A percentile compares a stretch with the other conserved stretches of the same genome.
Evolutionary conservation across 2,797 vertebrate species (phyloP).

Genomic region (Cuniculus paca): DNA sequence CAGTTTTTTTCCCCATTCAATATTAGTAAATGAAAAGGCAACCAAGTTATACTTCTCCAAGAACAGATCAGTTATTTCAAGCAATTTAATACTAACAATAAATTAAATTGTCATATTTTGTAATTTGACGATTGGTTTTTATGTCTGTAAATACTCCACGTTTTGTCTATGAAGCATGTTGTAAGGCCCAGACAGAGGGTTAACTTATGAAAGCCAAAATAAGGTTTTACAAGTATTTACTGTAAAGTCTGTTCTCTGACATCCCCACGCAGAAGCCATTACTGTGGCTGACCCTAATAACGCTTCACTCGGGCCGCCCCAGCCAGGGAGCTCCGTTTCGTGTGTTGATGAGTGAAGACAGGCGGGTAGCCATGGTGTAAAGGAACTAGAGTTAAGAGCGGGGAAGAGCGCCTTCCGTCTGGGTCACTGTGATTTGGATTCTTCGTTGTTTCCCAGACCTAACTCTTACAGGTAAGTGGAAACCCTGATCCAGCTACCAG

Average conservation of each 20-base stretch:
- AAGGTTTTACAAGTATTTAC: neutral
- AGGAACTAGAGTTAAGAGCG: neutral
- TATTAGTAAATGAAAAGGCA: neutral
- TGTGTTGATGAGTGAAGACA: neutral
- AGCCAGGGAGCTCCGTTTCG: neutral
- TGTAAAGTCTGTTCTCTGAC: neutral
- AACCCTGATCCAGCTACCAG: neutral
- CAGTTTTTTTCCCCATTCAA: neutral
- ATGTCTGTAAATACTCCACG: neutral
- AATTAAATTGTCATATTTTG: neutral
- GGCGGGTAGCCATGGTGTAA: neutral
- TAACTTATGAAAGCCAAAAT: neutral
- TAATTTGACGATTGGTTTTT: neutral
- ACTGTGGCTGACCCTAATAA: neutral
- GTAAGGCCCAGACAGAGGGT: neutral
- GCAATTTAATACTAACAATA: neutral
- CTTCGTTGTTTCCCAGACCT: neutral
- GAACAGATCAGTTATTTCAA: neutral
- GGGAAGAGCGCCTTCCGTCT: neutral
- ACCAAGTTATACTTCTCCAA: neutral
- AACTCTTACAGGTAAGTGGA: neutral
- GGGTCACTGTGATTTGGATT: neutral
- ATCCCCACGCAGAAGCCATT: neutral
- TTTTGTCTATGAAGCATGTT: neutral
- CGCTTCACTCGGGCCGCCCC: neutral